These are phyloP conservation scores for Sebastes taczanowskii DNA, from an alignment of 2,797 vertebrate genomes.

Conservation along the genomic window DNA sequence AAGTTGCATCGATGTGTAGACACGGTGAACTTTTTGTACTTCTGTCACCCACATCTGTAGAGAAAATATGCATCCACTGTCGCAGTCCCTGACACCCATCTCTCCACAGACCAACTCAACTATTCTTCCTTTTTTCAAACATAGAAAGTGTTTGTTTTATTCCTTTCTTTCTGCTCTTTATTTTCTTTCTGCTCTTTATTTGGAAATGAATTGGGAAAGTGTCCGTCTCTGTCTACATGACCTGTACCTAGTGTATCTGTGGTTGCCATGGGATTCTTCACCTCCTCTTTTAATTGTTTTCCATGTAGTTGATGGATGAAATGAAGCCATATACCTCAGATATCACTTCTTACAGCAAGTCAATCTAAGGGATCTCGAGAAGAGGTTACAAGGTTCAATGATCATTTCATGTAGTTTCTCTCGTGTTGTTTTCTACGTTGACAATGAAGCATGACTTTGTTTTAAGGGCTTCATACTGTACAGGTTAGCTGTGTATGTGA, in stretches of 20 bases:
- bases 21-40: conserved; percentile 19
- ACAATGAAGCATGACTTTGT: conserved; percentile 58
- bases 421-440: conserved; percentile 55
- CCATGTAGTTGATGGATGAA: conserved; percentile 57
- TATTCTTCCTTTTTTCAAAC: conserved; percentile 17
- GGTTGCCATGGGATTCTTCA: conserved; percentile 5
- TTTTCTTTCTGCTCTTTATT: conserved; percentile 3
- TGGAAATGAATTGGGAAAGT: conserved; percentile 2
- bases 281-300: conserved; percentile 29
- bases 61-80: conserved; percentile 18
- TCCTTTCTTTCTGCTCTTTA: not conserved
- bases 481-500: conserved; percentile 20
- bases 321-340: conserved; percentile 79
- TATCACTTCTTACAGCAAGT: conserved; percentile 52
- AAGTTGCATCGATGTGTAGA: conserved; percentile 27
- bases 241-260: conserved; percentile 14
- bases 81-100: conserved; percentile 5
- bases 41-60: conserved; percentile 18
- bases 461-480: conserved; percentile 70
- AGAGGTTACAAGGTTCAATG: conserved; percentile 42
- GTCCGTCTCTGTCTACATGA: conserved; percentile 11
- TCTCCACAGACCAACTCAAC: conserved; percentile 5
- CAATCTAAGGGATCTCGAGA: conserved; percentile 43
- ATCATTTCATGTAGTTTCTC: conserved; percentile 52
- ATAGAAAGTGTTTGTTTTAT: conserved; percentile 6